Base-by-base conservation (phyloP, 2,113 vertebrate species). In the Cyphomyrus discorhynchus region DNA sequence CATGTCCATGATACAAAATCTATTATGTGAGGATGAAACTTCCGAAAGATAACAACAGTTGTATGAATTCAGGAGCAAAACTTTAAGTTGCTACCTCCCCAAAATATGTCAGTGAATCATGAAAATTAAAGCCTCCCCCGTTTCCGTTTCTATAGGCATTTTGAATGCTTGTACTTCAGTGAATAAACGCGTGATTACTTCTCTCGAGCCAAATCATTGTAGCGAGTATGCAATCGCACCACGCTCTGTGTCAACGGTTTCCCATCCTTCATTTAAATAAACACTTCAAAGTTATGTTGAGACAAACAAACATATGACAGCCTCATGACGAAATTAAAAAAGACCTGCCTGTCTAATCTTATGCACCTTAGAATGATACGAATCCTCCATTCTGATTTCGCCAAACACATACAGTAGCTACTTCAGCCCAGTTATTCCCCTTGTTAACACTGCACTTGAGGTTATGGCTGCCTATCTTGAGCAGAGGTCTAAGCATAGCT, bases 401-500 rank as follows among this genome's bases (percentile, higher is more conserved):
- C 94, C 93, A 94, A 94, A 91, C 11, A 66, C 88, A 89, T 94
- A n/a, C n/a, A n/a, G n/a, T n/a, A 95, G 93, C 91, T 93, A 89
- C 70, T 85, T 9, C 89, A 91, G 90, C 92, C 94, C 94, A 90
- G 92, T 93, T 92, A 88, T 27, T 92, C 91, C 90, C 92, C 92
- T 88, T 91, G 94, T 91, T 91, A 92, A 92, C 90, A 92, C 45
- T 86, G 89, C 91, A 92, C 91, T 82, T 92, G 82, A 92, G 90
- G 90, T 91, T 86, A 86, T 52, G 27, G 47, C 19, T 47, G 8
- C 2, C 13, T 39, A 46, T 46, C 42, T 77, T 77, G 31, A 39
- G 70, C 70, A 77, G 31, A 7, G 74, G 74, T 42, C 74, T 80
- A 17, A 86, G 89, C 92, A 92, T 93, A 92, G 89, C 92, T 91